A percentile compares a stretch with the other conserved stretches of the same genome.
These are phyloP conservation scores for Lucilia sericata DNA, from an alignment of 1,140 invertebrate species.

Conservation along the genomic window DNA sequence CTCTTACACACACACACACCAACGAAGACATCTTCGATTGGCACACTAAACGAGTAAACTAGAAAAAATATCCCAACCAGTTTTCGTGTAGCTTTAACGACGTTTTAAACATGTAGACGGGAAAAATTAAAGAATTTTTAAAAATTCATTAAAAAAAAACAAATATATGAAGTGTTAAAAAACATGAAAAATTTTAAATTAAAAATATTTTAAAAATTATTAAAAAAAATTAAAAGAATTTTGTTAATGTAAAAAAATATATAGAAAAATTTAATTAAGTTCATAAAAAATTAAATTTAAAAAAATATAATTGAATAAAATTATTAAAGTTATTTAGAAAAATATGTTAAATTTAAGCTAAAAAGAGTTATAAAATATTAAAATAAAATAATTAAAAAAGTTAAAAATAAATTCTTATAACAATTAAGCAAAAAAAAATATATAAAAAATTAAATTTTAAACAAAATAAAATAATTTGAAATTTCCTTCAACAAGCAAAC, in stretches of 20 bases:
- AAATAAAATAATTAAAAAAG: not conserved
- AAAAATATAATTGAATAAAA: not conserved
- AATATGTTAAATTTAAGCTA: not conserved
- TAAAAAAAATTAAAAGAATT: not conserved
- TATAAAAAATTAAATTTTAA: too few relatives aligned
- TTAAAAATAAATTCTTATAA: too few relatives aligned
- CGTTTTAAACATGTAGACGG: slow-evolving; percentile 62
- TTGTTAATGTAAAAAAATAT: not conserved
- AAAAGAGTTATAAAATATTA: not conserved
- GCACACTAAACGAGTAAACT: slow-evolving; percentile 14
- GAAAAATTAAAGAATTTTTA: slow-evolving; percentile 6
- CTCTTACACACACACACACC: not conserved
- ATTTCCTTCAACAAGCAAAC: too few relatives aligned
- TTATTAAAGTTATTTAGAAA: slow-evolving; percentile 1
- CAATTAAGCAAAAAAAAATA: too few relatives aligned
- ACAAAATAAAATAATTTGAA: too few relatives aligned
- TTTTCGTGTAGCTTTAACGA: slow-evolving; percentile 67
- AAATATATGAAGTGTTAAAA: slow-evolving; percentile 38
- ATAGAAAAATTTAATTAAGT: not conserved
- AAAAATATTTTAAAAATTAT: not conserved
- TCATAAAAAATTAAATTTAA: not conserved
- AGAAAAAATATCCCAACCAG: slow-evolving; percentile 52
- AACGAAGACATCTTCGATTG: not conserved
- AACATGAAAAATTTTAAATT: not conserved
- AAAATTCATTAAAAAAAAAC: not conserved